Evolutionary conservation across 2,888 invertebrate species (phyloP).

Genomic region (Ectemnius continuus): DNA sequence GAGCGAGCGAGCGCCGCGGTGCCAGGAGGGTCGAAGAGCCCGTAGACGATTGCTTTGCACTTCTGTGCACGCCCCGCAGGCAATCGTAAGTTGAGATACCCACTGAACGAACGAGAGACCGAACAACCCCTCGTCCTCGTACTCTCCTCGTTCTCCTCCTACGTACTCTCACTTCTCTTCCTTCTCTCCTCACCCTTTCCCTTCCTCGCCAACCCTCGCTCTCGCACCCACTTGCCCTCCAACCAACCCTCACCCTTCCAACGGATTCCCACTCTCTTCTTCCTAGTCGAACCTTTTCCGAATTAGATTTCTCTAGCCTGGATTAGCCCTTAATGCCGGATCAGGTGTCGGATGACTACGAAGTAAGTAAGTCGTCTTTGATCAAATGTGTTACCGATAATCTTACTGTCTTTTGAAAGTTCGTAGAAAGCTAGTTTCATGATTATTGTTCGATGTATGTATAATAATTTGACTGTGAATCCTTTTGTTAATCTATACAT

Average conservation of each 20-base stretch:
- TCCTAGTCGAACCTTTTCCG: no score
- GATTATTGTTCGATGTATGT: no score
- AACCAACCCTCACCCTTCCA: no score
- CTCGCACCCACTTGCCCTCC: conserved; percentile 6
- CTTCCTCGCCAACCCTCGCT: conserved; percentile 23
- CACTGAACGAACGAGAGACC: conserved; percentile 32
- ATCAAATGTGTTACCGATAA: no score
- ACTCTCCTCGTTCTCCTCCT: conserved; percentile 11
- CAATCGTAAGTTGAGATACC: conserved; percentile 66
- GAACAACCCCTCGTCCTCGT: conserved; percentile 10
- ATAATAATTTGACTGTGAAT: no score
- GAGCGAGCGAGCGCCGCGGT: conserved; percentile 44
- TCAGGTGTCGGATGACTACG: no score
- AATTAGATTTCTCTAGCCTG: no score
- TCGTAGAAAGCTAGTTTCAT: no score
- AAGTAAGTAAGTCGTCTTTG: no score
- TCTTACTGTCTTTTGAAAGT: no score
- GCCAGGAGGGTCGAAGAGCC: conserved; percentile 45
- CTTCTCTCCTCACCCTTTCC: conserved; percentile 22
- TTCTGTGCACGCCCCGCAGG: conserved; percentile 65
- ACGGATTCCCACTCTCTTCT: neutral
- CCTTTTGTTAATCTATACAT: no score
- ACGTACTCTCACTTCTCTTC: conserved; percentile 19
- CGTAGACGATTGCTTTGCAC: conserved; percentile 65
- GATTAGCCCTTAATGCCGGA: no score